Conservation (phyloP, 2,888 invertebrate genomes). For the Lepidochrysops patricia region DNA sequence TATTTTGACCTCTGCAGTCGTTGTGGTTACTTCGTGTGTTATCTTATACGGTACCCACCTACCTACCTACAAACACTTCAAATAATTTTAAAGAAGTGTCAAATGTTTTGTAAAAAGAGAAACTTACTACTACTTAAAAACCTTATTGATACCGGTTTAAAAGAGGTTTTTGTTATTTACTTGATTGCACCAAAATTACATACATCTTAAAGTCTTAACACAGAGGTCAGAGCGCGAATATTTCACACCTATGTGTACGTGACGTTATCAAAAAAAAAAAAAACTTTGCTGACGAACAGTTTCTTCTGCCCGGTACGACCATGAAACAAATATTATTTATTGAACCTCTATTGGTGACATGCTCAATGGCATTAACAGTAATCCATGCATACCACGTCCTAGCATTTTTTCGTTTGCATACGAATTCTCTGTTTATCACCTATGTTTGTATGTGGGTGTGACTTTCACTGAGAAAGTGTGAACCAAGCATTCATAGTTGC, state of each 20-base stretch:
- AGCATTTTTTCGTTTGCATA: background rate
- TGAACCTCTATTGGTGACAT: too few relatives aligned
- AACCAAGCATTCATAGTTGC: conserved; percentile 21
- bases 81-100: background rate
- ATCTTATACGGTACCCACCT: too few relatives aligned
- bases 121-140: background rate
- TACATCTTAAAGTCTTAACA: background rate
- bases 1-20: too few relatives aligned
- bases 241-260: too few relatives aligned
- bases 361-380: too few relatives aligned
- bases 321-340: too few relatives aligned
- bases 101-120: background rate
- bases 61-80: too few relatives aligned
- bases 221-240: background rate
- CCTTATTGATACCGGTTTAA: background rate
- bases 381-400: too few relatives aligned
- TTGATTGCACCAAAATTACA: background rate
- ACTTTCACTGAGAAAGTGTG: conserved; percentile 35
- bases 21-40: too few relatives aligned
- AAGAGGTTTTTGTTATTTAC: background rate
- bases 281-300: too few relatives aligned
- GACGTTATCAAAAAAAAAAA: too few relatives aligned
- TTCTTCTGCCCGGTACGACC: too few relatives aligned
- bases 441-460: conserved; percentile 14
- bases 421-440: background rate